Conservation (phyloP, 1,140 invertebrate species). For the Rhagoletis pomonella region DNA sequence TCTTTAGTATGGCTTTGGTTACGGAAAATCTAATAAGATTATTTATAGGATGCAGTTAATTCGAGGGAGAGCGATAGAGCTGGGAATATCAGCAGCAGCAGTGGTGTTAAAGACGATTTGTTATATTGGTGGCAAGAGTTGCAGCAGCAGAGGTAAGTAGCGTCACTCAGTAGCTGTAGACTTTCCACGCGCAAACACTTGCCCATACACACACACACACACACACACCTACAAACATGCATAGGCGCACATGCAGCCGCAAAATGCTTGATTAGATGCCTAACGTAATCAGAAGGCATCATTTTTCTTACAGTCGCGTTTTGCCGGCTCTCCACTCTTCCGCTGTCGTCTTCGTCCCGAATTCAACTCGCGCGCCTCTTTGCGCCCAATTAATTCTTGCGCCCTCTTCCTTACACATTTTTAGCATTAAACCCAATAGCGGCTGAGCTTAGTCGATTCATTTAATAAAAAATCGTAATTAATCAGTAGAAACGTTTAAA, state of each 20-base stretch:
- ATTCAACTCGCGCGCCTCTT: background rate
- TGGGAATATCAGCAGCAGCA: background rate
- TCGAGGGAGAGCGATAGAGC: background rate
- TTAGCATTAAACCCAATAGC: background rate
- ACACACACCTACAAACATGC: no score
- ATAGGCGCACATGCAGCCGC: no score
- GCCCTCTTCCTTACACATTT: background rate
- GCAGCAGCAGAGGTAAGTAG: background rate
- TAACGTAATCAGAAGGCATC: conserved; percentile 39
- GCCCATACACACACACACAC: no score
- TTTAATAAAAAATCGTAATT: conserved; percentile 46
- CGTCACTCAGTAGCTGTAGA: background rate
- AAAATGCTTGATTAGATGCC: conserved; percentile 19
- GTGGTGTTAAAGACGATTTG: background rate
- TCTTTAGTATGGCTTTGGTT: background rate
- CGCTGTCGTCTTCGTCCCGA: background rate
- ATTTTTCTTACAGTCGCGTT: conserved; percentile 4
- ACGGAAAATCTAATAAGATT: conserved; percentile 40
- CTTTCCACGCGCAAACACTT: background rate
- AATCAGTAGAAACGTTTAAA: conserved; percentile 50
- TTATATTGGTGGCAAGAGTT: background rate
- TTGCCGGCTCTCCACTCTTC: background rate
- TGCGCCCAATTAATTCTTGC: conserved; percentile 18
- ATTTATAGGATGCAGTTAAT: conserved; percentile 11
- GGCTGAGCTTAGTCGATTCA: background rate